These are phyloP conservation scores for Pristionchus entomophagus DNA, from an alignment of 2,888 invertebrate species.

Conservation along the genomic window DNA sequence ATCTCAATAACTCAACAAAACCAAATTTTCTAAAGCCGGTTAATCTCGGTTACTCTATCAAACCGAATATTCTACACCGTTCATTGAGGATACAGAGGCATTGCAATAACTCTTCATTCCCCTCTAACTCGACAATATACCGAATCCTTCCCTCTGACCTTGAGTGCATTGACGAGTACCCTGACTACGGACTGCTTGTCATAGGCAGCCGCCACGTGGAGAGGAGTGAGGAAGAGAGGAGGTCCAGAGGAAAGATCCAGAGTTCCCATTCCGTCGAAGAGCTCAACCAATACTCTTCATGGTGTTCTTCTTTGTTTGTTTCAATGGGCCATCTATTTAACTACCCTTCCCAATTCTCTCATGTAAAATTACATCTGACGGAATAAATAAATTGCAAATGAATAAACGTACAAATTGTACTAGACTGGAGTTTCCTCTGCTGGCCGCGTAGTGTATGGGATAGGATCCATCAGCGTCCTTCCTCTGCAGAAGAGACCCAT, in stretches of 20 bases:
- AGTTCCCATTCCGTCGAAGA: constrained; percentile 38
- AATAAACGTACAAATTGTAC: constrained; percentile 42
- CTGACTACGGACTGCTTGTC: constrained; percentile 22
- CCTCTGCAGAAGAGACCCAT: constrained; percentile 18
- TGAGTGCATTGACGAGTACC: constrained; percentile 22
- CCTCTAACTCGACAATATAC: too few species aligned
- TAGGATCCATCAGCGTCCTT: constrained; percentile 36
- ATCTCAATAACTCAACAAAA: too few species aligned
- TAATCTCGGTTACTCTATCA: too few species aligned
- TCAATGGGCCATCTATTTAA: not conserved
- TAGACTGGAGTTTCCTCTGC: constrained; percentile 44
- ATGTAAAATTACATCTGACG: too few species aligned
- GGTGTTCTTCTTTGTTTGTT: too few species aligned
- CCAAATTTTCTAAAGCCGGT: too few species aligned
- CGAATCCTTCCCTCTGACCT: too few species aligned
- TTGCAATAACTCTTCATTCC: too few species aligned
- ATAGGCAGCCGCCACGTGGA: constrained; percentile 46
- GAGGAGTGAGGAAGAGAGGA: constrained; percentile 45
- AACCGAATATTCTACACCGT: too few species aligned
- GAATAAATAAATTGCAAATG: too few species aligned
- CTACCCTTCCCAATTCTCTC: too few species aligned
- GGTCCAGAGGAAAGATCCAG: constrained; percentile 33
- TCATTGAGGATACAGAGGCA: too few species aligned
- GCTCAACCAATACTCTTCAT: not conserved
- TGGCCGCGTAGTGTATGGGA: constrained; percentile 49